Evolutionary conservation across 2,113 vertebrate genomes (phyloP).

Genomic region (Nematolebias whitei): DNA sequence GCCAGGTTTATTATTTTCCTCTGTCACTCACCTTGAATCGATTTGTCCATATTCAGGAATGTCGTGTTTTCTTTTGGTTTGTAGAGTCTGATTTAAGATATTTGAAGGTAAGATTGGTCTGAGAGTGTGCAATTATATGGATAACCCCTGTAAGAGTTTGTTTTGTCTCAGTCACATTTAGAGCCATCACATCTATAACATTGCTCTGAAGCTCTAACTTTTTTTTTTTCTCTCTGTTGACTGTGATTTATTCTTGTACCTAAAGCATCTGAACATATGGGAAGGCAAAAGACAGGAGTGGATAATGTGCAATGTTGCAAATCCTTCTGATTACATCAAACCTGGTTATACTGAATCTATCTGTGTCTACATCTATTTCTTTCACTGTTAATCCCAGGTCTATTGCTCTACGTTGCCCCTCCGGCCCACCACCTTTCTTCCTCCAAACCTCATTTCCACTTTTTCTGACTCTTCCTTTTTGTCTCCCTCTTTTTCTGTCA

Average conservation of each 20-base stretch:
- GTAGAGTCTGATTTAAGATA: slow-evolving; percentile 39
- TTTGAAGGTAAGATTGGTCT: slow-evolving; percentile 35
- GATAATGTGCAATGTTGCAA: slow-evolving; percentile 35
- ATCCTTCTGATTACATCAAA: slow-evolving; percentile 52
- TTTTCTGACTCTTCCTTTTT: slow-evolving; percentile 37
- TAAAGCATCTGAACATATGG: slow-evolving; percentile 41
- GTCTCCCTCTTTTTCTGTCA: slow-evolving; percentile 42
- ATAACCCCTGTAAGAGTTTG: slow-evolving; percentile 37
- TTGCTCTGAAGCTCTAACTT: slow-evolving; percentile 21
- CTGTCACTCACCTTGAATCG: slow-evolving; percentile 55
- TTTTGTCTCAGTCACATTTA: slow-evolving; percentile 37
- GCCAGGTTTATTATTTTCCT: slow-evolving; percentile 43
- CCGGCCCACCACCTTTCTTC: slow-evolving; percentile 39
- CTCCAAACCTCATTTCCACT: slow-evolving; percentile 49
- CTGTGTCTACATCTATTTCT: slow-evolving; percentile 65
- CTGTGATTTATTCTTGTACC: slow-evolving; percentile 44
- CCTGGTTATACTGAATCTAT: slow-evolving; percentile 56
- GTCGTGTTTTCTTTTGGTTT: slow-evolving; percentile 41
- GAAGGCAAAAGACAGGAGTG: slow-evolving; percentile 20
- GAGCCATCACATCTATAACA: slow-evolving; percentile 34
- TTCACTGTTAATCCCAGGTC: slow-evolving; percentile 61
- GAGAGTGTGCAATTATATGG: slow-evolving; percentile 26
- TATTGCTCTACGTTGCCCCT: slow-evolving; percentile 54
- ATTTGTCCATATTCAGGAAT: slow-evolving; percentile 46
- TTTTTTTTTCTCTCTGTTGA: slow-evolving; percentile 27